Conservation (phyloP, 2,797 vertebrate species). For the Arremon aurantiirostris region DNA sequence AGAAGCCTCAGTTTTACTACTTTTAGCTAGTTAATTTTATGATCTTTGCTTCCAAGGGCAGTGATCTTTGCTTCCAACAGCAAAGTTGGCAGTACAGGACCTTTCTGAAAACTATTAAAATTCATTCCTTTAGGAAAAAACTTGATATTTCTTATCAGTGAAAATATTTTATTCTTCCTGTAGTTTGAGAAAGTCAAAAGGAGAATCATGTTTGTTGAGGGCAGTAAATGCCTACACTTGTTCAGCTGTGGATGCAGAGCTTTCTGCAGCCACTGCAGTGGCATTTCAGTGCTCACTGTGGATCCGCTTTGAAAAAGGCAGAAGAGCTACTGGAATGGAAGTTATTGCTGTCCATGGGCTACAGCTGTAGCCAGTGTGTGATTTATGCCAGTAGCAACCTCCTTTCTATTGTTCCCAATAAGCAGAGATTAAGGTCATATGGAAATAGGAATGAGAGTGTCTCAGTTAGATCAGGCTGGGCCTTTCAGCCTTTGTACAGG, state of each 20-base stretch:
- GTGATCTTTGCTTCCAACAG: neutral
- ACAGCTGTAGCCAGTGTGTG: neutral
- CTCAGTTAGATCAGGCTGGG: neutral
- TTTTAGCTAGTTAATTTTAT: neutral
- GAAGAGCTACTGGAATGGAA: neutral
- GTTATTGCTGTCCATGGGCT: neutral
- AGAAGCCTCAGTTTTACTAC: neutral
- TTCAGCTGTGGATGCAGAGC: neutral
- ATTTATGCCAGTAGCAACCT: neutral
- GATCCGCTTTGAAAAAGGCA: neutral
- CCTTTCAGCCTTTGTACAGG: neutral
- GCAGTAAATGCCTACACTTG: neutral
- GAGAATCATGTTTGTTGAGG: neutral
- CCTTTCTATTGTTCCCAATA: neutral
- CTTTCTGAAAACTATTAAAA: neutral
- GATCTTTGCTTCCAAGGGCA: neutral
- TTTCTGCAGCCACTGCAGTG: neutral
- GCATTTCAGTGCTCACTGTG: neutral
- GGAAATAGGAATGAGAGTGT: neutral
- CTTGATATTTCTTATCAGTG: neutral
- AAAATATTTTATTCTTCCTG: neutral
- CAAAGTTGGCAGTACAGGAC: neutral
- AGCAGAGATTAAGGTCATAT: slow-evolving; percentile 4
- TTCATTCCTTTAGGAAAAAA: neutral
- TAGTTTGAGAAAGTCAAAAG: neutral